Percentiles rank a stretch among this genome's conserved stretches.
These are phyloP conservation scores for Camponotus vicinus DNA, from an alignment of 1,140 invertebrate genomes.

Conservation along the genomic window DNA sequence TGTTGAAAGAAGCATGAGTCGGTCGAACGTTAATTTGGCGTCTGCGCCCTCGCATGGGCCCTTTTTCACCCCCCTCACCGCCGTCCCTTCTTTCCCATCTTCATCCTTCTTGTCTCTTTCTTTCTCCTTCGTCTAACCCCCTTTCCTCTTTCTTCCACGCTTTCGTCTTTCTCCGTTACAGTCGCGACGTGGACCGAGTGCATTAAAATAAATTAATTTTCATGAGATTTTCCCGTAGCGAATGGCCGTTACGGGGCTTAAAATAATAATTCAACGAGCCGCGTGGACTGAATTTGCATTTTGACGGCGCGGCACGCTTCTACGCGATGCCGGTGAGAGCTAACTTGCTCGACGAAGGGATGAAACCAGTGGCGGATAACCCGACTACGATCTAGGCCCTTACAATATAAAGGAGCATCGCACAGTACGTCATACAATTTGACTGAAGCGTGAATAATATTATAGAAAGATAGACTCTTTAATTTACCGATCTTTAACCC, in stretches of 20 bases:
- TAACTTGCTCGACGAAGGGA: constrained; percentile 44
- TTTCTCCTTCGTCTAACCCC: background rate
- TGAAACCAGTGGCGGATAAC: constrained; percentile 47
- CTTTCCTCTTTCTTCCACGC: constrained; percentile 17
- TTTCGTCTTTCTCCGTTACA: constrained; percentile 55
- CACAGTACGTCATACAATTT: background rate
- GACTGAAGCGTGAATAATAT: background rate
- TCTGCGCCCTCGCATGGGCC: constrained; percentile 46
- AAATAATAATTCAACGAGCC: constrained; percentile 84
- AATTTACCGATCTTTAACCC: background rate
- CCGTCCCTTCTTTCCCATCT: background rate
- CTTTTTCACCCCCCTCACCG: constrained; percentile 34
- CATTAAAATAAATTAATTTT: constrained; percentile 85
- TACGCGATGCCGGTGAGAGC: constrained; percentile 34
- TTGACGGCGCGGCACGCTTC: constrained; percentile 73
- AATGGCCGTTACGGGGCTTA: constrained; percentile 82
- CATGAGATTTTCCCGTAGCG: constrained; percentile 81
- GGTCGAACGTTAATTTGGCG: constrained; percentile 71
- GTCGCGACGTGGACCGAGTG: constrained; percentile 76
- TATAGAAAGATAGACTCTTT: background rate
- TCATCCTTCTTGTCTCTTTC: background rate
- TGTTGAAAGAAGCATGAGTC: constrained; percentile 68
- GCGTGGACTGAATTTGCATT: constrained; percentile 80
- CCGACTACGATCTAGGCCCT: background rate
- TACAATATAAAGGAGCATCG: constrained; percentile 12